Evolutionary conservation across 2,888 invertebrate genomes (phyloP).

Genomic region (Leucozona laternaria): DNA sequence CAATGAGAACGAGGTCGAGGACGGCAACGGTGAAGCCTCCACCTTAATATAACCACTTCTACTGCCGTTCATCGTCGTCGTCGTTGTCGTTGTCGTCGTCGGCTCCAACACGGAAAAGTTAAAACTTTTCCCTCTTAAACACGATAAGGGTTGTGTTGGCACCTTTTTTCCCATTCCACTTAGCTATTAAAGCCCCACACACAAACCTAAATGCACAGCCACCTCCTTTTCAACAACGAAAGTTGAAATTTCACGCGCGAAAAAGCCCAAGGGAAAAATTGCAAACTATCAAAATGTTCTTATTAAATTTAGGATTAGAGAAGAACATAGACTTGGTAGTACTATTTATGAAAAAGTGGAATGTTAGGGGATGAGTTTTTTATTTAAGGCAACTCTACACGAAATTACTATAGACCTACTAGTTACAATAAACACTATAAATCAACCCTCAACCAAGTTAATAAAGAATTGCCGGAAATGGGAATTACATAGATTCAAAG

Average conservation of each 20-base stretch:
- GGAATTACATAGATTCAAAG: slow-evolving; percentile 6
- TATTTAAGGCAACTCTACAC: slow-evolving; percentile 38
- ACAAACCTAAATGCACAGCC: background rate
- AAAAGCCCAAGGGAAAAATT: slow-evolving; percentile 66
- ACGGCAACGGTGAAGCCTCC: background rate
- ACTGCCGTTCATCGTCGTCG: background rate
- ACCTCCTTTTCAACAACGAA: slow-evolving; percentile 46
- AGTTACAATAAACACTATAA: slow-evolving; percentile 33
- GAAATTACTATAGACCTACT: slow-evolving; percentile 26
- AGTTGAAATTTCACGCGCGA: slow-evolving; percentile 71
- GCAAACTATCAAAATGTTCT: slow-evolving; percentile 65
- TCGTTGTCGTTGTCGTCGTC: background rate
- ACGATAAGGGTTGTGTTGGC: slow-evolving; percentile 41
- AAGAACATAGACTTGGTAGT: no score
- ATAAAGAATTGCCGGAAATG: slow-evolving; percentile 16
- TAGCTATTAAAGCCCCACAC: background rate
- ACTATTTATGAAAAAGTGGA: background rate
- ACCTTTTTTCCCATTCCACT: slow-evolving; percentile 7
- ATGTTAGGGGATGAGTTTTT: background rate
- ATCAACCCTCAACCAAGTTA: background rate
- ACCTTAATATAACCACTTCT: slow-evolving; percentile 2
- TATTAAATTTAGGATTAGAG: slow-evolving; percentile 44
- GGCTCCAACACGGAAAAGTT: slow-evolving; percentile 16
- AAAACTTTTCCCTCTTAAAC: slow-evolving; percentile 38
- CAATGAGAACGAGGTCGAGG: background rate